Base-by-base conservation (phyloP, 2,888 invertebrate genomes). In the Xylophagus ater region DNA sequence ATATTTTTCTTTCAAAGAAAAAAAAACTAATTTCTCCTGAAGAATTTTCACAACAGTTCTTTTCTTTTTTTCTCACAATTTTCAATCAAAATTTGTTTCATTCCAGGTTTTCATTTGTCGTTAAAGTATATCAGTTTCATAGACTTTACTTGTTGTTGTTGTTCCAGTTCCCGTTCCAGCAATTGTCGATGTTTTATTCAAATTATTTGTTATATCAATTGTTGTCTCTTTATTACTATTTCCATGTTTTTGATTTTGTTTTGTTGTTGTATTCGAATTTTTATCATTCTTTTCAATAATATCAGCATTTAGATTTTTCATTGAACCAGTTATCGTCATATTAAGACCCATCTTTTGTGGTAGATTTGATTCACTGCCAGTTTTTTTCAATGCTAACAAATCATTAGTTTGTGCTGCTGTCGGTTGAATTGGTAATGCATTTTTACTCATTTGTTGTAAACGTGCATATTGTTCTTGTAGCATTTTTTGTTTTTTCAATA, bases 71-170 rank as follows among this genome's bases (percentile, higher is more conserved):
- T 7, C 20, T 21, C 18, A 18, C 9, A 26, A 6, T 21, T 34
- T 34, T 18, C 21, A 25, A 38, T 59, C 60, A 44, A 61, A 59
- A 49, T 62, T 59, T 4, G 62, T 60, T 54, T 63, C 63, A 44
- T 54, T 58, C 63, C 64, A 64, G 47, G 54, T 49, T 49, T 58
- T 58, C 47, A 54, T 56, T 51, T 62, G 61, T 50, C 59, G 78
- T 84, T 84, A 90, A 76, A 90, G 84, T 70, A 90, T 90, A 65
- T 90, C 90, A 51, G 90, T 90, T 71, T 90, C 89, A 66, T 89
- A 90, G 52, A 87, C 80, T 67, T 86, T 85, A 58, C 74, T 83
- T 34, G 78, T 81, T 43, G 80, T 79, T 48, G 76, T 70, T 32
- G 28, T 43, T 15, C 46, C 43, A 12, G 42, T 36, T 10, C 4